Base-by-base conservation (phyloP, 2,113 vertebrate species). In the Tapirus terrestris region DNA sequence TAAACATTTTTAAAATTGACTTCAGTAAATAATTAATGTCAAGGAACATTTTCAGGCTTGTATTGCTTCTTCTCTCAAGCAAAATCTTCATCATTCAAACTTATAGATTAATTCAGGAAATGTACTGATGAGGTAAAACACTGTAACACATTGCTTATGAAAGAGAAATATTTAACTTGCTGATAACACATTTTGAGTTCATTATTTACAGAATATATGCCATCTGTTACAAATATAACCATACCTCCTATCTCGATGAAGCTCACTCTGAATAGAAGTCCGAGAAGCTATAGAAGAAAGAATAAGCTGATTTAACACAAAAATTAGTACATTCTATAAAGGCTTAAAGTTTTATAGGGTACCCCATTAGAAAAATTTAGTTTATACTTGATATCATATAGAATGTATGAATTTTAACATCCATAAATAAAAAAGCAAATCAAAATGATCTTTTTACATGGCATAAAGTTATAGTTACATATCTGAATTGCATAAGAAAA, bases 181-280 rank as follows among this genome's bases (percentile, higher is more conserved):
- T 36, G 58, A 88, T 45, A n/a, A 33, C 3, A 93, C n/a, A 83
- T 1, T 20, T 75, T 43, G 56, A 91, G 79, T 83, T 97, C 33
- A 96, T 67, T 21, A 58, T 36, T 95, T 89, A 12, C 63, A 97
- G 68, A 77, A 95, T 1, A 96, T 0, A 14, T 36, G 53, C 61
- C 0, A 27, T 68, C 29, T 80, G 17, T 51, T 96, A 92, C 58
- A 98, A 33, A 97, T 97, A 63, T 80, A 90, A 80, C 2, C 87
- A 43, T 99, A 99, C 99, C 99, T 99, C 98, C 99, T 99, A 25
- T 99, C 99, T 98, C 99, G 99, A 93, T 98, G 98, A 68, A 98
- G 98, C 61, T 99, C 99, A 9, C 97, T 98, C 90, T 99, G 99
- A 97, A 98, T 98, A 97, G 98, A 99, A 93, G 98, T 98, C 98